These are phyloP conservation scores for Perizoma affinitatum DNA, from an alignment of 2,888 invertebrate genomes.

Conservation along the genomic window DNA sequence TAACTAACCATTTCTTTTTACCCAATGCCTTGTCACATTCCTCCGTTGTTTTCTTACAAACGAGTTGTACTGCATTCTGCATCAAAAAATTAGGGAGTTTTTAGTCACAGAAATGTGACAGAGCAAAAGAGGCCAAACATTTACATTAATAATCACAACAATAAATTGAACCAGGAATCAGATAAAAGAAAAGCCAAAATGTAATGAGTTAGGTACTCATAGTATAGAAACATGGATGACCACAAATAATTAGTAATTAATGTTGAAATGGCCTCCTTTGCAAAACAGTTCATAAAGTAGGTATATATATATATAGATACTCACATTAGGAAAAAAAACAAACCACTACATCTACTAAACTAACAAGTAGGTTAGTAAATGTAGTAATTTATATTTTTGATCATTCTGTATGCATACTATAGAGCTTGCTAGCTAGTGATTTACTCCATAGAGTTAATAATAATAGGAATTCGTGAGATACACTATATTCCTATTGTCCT, in stretches of 20 bases:
- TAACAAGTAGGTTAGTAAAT: no score
- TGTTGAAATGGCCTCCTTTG: conserved; percentile 54
- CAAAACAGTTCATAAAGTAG: conserved; percentile 7
- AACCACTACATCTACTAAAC: no score
- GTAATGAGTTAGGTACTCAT: not conserved
- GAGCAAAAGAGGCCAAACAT: conserved; percentile 46
- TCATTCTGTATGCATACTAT: no score
- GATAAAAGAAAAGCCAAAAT: conserved; percentile 7
- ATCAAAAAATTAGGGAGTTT: conserved; percentile 45
- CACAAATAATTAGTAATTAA: conserved; percentile 3
- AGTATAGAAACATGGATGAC: conserved; percentile 10
- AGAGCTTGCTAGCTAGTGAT: no score
- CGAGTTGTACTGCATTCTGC: conserved; percentile 59
- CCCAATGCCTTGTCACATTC: conserved; percentile 62
- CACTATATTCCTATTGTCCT: no score
- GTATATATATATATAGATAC: no score
- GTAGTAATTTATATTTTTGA: no score
- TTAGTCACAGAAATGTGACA: conserved; percentile 35
- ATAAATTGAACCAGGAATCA: conserved; percentile 40
- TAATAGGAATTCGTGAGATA: no score
- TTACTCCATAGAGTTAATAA: no score
- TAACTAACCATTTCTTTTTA: conserved; percentile 72
- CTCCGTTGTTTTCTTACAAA: conserved; percentile 60
- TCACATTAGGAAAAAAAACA: no score
- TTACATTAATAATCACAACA: conserved; percentile 3